Conservation (phyloP, 2,797 vertebrate species). For the Poeciliopsis infans region DNA sequence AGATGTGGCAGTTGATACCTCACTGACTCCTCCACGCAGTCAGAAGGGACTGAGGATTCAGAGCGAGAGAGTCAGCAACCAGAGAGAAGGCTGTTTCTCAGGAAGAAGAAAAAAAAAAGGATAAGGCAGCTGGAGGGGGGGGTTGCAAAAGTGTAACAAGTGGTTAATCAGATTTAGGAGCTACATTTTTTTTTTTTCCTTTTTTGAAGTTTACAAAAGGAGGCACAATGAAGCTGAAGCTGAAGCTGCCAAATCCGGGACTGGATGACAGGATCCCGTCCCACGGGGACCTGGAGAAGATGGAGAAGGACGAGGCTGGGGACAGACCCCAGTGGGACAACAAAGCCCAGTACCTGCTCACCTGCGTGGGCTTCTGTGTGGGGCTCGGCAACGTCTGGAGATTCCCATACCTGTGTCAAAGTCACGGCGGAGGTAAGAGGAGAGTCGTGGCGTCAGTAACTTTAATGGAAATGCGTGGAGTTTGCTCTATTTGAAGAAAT, state of each 20-base stretch:
- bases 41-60: slow-evolving; percentile 23
- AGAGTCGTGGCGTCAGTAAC: too few relatives aligned
- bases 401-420: slow-evolving; percentile 93
- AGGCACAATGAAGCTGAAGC: slow-evolving; percentile 79
- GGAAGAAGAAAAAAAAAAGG: not conserved
- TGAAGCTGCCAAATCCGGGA: slow-evolving; percentile 89
- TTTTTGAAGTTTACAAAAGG: slow-evolving; percentile 6
- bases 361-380: slow-evolving; percentile 92
- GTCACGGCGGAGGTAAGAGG: slow-evolving; percentile 90
- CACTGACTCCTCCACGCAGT: slow-evolving; percentile 1
- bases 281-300: slow-evolving; percentile 81
- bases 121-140: not conserved
- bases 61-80: slow-evolving; percentile 23
- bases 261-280: slow-evolving; percentile 89
- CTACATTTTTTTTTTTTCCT: not conserved
- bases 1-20: slow-evolving; percentile 47
- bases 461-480: not conserved
- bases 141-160: slow-evolving; percentile 4
- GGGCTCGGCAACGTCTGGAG: slow-evolving; percentile 94
- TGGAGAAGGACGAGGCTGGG: slow-evolving; percentile 74
- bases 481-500: not conserved
- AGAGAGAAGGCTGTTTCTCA: slow-evolving; percentile 7
- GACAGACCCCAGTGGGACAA: slow-evolving; percentile 94
- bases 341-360: slow-evolving; percentile 94
- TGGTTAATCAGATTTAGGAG: not conserved